Percentiles rank a stretch among this genome's conserved stretches.
Evolutionary conservation across 2,888 invertebrate species (phyloP).

Genomic region (Phrixothrix hirtus): DNA sequence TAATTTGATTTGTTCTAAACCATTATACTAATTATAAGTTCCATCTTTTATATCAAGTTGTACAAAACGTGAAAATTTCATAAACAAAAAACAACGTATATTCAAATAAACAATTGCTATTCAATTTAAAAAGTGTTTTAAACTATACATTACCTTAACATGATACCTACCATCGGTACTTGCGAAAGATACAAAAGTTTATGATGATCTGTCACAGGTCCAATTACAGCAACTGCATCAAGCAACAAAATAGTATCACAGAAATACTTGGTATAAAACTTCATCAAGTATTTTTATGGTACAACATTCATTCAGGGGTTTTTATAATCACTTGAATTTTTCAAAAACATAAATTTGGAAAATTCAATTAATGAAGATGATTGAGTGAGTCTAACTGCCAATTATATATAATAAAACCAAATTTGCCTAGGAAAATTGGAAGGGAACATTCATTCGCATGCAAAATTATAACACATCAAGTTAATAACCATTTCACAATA

Average conservation of each 20-base stretch:
- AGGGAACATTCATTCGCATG: conserved; percentile 3
- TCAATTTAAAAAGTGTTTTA: too few relatives aligned
- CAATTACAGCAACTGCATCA: conserved; percentile 59
- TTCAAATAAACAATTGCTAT: too few relatives aligned
- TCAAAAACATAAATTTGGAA: conserved; percentile 4
- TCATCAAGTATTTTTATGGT: conserved; percentile 23
- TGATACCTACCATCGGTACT: conserved; percentile 60
- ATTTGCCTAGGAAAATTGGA: conserved; percentile 3
- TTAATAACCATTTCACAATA: conserved; percentile 13
- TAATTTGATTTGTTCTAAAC: too few relatives aligned
- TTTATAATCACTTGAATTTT: conserved; percentile 13
- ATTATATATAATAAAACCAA: conserved; percentile 9
- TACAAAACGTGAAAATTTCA: too few relatives aligned
- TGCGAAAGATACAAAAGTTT: conserved; percentile 62
- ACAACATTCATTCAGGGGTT: conserved; percentile 30
- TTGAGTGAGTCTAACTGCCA: conserved; percentile 11
- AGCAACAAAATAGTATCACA: conserved; percentile 41
- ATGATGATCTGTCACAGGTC: conserved; percentile 62
- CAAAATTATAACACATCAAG: conserved; percentile 11
- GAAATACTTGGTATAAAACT: conserved; percentile 23
- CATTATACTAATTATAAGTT: too few relatives aligned
- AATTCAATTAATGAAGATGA: conserved; percentile 4
- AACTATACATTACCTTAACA: conserved; percentile 48
- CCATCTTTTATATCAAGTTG: too few relatives aligned
- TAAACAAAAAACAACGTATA: too few relatives aligned